These are phyloP conservation scores for Agriotes lineatus DNA, from an alignment of 2,888 invertebrate genomes.

Conservation along the genomic window DNA sequence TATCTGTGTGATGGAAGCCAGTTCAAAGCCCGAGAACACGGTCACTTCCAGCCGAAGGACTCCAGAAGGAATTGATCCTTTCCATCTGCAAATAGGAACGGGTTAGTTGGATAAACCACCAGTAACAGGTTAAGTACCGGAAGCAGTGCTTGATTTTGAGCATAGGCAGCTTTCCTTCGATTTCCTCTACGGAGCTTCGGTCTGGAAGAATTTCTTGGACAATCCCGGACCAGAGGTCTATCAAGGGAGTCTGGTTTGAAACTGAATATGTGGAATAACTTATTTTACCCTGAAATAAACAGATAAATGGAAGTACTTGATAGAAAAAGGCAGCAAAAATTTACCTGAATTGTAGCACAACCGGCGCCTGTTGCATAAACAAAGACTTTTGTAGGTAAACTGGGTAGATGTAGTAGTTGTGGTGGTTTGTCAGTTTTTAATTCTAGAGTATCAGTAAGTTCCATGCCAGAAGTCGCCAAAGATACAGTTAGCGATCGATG, in stretches of 20 bases:
- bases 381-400: conserved; percentile 77
- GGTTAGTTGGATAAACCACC: too few relatives aligned
- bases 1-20: conserved; percentile 65
- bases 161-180: conserved; percentile 75
- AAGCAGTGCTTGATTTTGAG: conserved; percentile 75
- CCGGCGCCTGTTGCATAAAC: conserved; percentile 79
- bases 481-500: conserved; percentile 75
- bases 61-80: conserved; percentile 72
- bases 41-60: conserved; percentile 73
- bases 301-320: not conserved
- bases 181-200: conserved; percentile 73
- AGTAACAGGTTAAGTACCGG: too few relatives aligned
- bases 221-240: conserved; percentile 74
- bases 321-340: not conserved
- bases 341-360: conserved; percentile 76
- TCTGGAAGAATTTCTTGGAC: conserved; percentile 75
- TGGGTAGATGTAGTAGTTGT: conserved; percentile 72
- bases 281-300: conserved; percentile 71
- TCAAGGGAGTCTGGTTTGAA: conserved; percentile 69
- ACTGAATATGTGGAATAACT: conserved; percentile 74
- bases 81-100: conserved; percentile 68
- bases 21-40: conserved; percentile 75
- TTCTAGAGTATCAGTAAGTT: conserved; percentile 76
- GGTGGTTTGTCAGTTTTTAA: conserved; percentile 69
- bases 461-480: conserved; percentile 78